phyloP scores from a whole-genome alignment of 1,140 invertebrate species.

The Zaprionus nigranus region DNA sequence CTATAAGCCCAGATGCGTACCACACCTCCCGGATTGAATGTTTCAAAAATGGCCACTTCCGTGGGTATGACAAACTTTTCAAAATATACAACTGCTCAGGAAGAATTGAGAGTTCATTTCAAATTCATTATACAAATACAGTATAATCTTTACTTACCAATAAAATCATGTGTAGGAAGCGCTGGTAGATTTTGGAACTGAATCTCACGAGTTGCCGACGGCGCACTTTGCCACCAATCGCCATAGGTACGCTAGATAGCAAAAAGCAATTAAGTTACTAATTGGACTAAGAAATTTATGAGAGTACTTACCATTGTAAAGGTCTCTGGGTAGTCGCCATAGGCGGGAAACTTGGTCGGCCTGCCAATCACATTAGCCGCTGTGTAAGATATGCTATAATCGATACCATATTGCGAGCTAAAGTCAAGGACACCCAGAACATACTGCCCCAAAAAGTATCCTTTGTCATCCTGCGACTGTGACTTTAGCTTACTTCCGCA shows the following conservation, averaged over 20 bases:
- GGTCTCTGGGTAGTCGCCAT: conserved; percentile 95
- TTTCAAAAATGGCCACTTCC: conserved; percentile 93
- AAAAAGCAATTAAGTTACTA: background rate
- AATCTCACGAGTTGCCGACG: conserved; percentile 89
- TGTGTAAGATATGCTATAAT: conserved; percentile 94
- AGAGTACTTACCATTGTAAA: conserved; percentile 91
- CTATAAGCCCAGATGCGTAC: conserved; percentile 91
- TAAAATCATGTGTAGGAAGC: conserved; percentile 92
- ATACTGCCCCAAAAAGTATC: conserved; percentile 87
- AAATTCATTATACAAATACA: background rate
- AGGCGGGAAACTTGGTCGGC: conserved; percentile 92
- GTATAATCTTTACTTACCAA: conserved; percentile 86
- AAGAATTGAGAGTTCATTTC: background rate
- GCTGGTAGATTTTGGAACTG: conserved; percentile 90
- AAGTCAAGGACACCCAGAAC: conserved; percentile 90
- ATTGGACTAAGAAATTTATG: background rate
- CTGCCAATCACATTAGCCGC: conserved; percentile 93
- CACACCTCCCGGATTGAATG: conserved; percentile 95
- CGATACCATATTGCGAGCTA: conserved; percentile 95
- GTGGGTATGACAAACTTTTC: conserved; percentile 90
- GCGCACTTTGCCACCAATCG: conserved; percentile 93
- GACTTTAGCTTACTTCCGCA: conserved; percentile 37
- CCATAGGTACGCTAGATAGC: conserved; percentile 93
- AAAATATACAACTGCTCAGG: conserved; percentile 89
- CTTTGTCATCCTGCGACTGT: conserved; percentile 37